Conservation (phyloP, 1,140 invertebrate species). For the Zaprionus vittiger region DNA sequence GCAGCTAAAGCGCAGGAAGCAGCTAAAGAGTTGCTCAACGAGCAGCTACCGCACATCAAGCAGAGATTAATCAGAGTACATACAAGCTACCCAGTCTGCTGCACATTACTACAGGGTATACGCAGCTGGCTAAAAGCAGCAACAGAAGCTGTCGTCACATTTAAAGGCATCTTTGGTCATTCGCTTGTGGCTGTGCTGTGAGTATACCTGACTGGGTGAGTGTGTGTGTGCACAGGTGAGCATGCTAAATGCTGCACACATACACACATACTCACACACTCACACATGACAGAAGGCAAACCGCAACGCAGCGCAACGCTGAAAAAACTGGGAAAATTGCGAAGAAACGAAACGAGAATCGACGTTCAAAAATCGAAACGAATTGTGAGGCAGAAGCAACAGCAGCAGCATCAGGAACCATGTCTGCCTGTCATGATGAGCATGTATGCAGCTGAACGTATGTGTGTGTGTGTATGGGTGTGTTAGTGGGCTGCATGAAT, state of each 20-base stretch:
- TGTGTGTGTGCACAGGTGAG: slow-evolving; percentile 21
- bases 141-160: slow-evolving; percentile 43
- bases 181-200: slow-evolving; percentile 12
- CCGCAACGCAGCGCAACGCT: slow-evolving; percentile 34
- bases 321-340: slow-evolving; percentile 13
- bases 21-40: background rate
- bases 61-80: background rate
- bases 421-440: slow-evolving; percentile 53
- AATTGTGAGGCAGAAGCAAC: slow-evolving; percentile 55
- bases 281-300: slow-evolving; percentile 38
- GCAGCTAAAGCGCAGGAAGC: background rate
- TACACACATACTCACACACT: slow-evolving; percentile 25
- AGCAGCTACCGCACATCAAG: slow-evolving; percentile 2
- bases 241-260: slow-evolving; percentile 28
- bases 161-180: slow-evolving; percentile 45
- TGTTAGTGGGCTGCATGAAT: slow-evolving; percentile 60
- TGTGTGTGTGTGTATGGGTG: slow-evolving; percentile 10
- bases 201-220: slow-evolving; percentile 4
- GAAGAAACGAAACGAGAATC: slow-evolving; percentile 53
- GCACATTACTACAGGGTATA: slow-evolving; percentile 20
- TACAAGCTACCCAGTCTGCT: background rate
- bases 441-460: slow-evolving; percentile 5
- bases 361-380: slow-evolving; percentile 76
- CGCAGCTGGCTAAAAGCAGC: slow-evolving; percentile 16
- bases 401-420: background rate